Base-by-base conservation (phyloP, 2,888 invertebrate genomes). In the Lochmaea capreae region DNA sequence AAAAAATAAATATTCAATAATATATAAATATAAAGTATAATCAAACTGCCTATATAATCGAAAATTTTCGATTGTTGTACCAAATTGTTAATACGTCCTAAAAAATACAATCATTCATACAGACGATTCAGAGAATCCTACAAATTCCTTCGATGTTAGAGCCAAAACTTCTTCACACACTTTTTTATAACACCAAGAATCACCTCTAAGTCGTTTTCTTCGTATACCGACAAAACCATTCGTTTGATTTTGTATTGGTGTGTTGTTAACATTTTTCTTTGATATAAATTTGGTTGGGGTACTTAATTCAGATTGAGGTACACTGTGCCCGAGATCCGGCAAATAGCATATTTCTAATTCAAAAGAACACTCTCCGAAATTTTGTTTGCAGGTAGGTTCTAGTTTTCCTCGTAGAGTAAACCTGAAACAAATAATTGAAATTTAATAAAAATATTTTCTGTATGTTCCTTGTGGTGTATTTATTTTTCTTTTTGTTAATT, bases 151-250 rank as follows among this genome's bases (percentile, higher is more conserved):
- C 11, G 88, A 87, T 61, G 90, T 89, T 71, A 91, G 84, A 8
- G 90, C 89, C 39, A 92, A 85, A 39, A 94, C 90, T 84, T 94
- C 91, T 85, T 94, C 94, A 84, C 94, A 94, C 46, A 94, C 91
- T 78, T 90, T 91, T 85, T 95, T 95, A 87, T 95, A 95, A 78
- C 92, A 91, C 93, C 95, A 95, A 1, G 93, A 91, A 84, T 95
- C 93, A 0, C 95, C 94, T 83, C 92, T 92, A 59, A 94, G 89
- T 49, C 95, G 88, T 83, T 94, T 94, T 72, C 94, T 88, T 70
- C 92, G 88, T 71, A 95, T 91, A 42, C 93, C 94, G 5, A 91
- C 90, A 61, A 88, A 54, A 52, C 66, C 66, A 26, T 39, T 49
- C 11, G 49, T 6, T 52, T 66, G 59, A 46, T 63, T 62, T 46